Conservation (phyloP, 2,888 invertebrate genomes). For the Pandemis corylana region DNA sequence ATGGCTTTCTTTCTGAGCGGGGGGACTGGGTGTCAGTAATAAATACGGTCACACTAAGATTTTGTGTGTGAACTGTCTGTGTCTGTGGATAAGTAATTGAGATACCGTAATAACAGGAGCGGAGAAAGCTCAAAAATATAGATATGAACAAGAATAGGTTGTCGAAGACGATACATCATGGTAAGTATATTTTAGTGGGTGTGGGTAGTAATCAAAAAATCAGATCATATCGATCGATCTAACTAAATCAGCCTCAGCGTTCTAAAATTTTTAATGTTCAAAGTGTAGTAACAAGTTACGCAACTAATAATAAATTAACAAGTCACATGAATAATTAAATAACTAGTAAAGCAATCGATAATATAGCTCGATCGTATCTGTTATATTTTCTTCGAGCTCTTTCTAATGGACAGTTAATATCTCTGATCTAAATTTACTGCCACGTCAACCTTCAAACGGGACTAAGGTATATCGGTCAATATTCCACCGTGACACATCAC, state of each 20-base stretch:
- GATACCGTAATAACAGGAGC: no score
- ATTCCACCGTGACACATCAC: conserved; percentile 11
- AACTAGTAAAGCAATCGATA: background rate
- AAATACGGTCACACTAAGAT: no score
- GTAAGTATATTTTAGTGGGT: background rate
- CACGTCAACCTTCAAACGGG: conserved; percentile 4
- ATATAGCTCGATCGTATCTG: background rate
- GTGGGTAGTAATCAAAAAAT: background rate
- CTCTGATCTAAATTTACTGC: conserved; percentile 10
- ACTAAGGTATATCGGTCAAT: conserved; percentile 15
- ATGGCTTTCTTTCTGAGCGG: no score
- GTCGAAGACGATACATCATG: no score
- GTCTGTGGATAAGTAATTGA: no score
- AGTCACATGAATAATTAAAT: background rate
- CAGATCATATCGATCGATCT: background rate
- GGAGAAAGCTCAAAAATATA: no score
- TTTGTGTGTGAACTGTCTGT: no score
- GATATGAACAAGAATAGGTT: no score
- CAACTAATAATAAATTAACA: background rate
- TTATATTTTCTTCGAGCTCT: background rate
- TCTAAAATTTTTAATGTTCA: background rate
- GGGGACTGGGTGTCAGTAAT: no score
- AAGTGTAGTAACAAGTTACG: background rate
- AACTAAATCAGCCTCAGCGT: background rate
- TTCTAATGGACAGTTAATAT: conserved; percentile 5